Evolutionary conservation across 2,113 vertebrate species (phyloP), one percentile per base, ranked within the genome.

Genomic region (Lophura nycthemera): DNA sequence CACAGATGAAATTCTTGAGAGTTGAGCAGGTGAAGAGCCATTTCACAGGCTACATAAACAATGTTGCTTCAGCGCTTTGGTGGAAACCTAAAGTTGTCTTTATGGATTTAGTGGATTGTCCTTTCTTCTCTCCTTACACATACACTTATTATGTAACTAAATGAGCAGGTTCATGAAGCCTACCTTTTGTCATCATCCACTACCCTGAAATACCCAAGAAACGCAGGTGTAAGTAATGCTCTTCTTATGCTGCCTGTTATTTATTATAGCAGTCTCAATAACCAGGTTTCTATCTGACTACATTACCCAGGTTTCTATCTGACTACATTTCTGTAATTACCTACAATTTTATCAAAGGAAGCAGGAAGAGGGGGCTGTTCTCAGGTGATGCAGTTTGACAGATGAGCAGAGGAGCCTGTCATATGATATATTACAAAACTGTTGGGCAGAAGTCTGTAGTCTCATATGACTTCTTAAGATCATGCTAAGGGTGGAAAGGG

Each of bases 331-430:
- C 76, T 88, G 13, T 74, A 34, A 71, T 80, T 90, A 85, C 80
- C 90, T 80, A 48, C 57, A 85, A 25, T 83, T 92, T 81, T 40
- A 67, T 88, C 56, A 66, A 69, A 93, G 36, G 12, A 77, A 91
- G 60, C 40, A 65, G 50, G 63, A 43, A 47, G 83, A 93, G 74
- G 67, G 27, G 47, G 29, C 22, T 54, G 20, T 42, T 92, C 43
- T 93, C 27, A 25, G 6, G 4, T 75, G 40, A n/a, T 48, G 11
- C 4, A 83, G 57, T 89, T 36, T 84, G 64, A 64, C 67, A 56
- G 15, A 40, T 18, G 16, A 60, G 57, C 48, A 52, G 63, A 83
- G 56, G 73, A 69, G 74, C 59, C 54, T 87, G 17, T 60, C 27
- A 29, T 64, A 61, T 80, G 60, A 71, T 30, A 71, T 42, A 45